A percentile compares a stretch with the other conserved stretches of the same genome.
Conservation (phyloP, 1,140 invertebrate genomes). For the Saccostrea echinata region DNA sequence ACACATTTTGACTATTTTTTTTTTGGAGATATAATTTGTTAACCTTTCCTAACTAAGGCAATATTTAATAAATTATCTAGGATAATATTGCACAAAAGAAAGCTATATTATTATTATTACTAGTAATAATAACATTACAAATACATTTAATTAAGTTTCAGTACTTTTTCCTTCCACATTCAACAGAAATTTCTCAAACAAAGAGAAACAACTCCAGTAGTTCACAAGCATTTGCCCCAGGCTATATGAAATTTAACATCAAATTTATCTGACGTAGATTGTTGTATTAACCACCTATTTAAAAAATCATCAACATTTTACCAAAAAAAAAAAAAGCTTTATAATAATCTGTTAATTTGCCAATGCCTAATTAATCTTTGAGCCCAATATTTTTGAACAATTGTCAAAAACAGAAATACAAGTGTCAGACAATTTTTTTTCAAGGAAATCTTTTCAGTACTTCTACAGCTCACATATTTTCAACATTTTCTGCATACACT, state of each 20-base stretch:
- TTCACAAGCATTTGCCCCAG: no score
- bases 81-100: slow-evolving; percentile 11
- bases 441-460: not conserved
- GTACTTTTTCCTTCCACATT: no score
- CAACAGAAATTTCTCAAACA: not conserved
- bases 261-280: no score
- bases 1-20: not conserved
- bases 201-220: slow-evolving; percentile 16
- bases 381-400: no score
- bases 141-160: not conserved
- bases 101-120: slow-evolving; percentile 1
- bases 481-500: not conserved
- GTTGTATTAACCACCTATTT: no score
- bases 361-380: no score
- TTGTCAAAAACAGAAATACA: no score
- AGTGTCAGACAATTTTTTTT: not conserved
- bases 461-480: not conserved
- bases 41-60: not conserved
- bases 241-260: no score
- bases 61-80: not conserved
- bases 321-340: no score
- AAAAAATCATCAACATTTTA: no score
- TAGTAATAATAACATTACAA: not conserved
- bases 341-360: no score
- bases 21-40: not conserved